Conservation (phyloP, 1,140 invertebrate genomes). For the Drosophila lini region DNA sequence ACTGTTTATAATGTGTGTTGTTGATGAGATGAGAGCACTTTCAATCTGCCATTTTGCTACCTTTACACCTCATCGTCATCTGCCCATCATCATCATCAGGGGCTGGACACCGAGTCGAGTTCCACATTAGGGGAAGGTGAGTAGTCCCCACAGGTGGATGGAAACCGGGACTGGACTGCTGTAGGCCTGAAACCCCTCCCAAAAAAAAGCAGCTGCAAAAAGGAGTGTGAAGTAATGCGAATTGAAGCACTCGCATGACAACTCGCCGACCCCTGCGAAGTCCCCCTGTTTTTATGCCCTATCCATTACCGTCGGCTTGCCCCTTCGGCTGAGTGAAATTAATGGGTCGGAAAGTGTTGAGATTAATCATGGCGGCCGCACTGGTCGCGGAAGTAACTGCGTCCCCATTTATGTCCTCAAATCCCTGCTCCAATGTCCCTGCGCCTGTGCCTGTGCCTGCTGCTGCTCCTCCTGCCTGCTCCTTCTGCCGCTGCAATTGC, state of each 20-base stretch:
- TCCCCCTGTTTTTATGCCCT: slow-evolving; percentile 12
- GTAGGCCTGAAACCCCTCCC: slow-evolving; percentile 20
- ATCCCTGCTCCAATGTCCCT: slow-evolving; percentile 7
- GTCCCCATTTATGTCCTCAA: slow-evolving; percentile 36
- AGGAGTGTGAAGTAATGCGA: slow-evolving; percentile 43
- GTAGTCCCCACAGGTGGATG: slow-evolving; percentile 55
- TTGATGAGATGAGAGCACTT: slow-evolving; percentile 13
- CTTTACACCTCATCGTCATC: slow-evolving; percentile 56
- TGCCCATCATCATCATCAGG: slow-evolving; percentile 42
- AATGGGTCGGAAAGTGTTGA: slow-evolving; percentile 82
- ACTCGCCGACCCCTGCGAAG: slow-evolving; percentile 30
- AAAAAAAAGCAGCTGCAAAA: slow-evolving; percentile 17
- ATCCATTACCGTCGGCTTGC: slow-evolving; percentile 34
- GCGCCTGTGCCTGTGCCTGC: neutral
- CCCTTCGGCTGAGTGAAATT: slow-evolving; percentile 56
- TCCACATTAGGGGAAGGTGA: slow-evolving; percentile 50
- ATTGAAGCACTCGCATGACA: slow-evolving; percentile 56
- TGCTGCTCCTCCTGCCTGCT: slow-evolving; percentile 4
- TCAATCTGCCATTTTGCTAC: slow-evolving; percentile 60
- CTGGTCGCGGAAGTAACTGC: slow-evolving; percentile 53
- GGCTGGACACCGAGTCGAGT: slow-evolving; percentile 20
- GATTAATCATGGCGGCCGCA: slow-evolving; percentile 71
- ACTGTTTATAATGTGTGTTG: slow-evolving; percentile 25
- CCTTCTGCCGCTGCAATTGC: slow-evolving; percentile 49
- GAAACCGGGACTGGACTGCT: slow-evolving; percentile 11